Conservation (phyloP, 2,888 invertebrate species). For the Scaptomyza caliginosa region DNA sequence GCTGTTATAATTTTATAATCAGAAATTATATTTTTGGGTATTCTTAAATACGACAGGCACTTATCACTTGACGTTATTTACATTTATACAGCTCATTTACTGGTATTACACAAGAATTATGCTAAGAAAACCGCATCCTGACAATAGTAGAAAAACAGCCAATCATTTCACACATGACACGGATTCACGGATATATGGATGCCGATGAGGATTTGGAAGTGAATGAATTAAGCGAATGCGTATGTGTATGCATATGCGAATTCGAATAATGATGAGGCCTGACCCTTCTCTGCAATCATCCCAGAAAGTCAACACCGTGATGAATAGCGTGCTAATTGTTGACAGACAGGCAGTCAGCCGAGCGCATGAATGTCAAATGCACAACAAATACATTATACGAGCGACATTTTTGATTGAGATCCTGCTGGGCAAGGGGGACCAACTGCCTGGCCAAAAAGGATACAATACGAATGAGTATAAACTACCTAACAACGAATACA, state of each 20-base stretch:
- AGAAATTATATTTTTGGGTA: background rate
- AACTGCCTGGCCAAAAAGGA: conserved; percentile 40
- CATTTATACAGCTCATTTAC: background rate
- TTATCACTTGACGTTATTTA: background rate
- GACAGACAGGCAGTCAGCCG: conserved; percentile 78
- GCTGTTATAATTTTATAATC: too few species aligned
- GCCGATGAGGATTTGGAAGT: conserved; percentile 5
- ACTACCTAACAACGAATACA: conserved; percentile 22
- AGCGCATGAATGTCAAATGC: conserved; percentile 73
- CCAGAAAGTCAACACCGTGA: conserved; percentile 66
- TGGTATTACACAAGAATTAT: conserved; percentile 17
- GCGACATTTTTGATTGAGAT: conserved; percentile 72
- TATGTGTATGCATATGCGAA: conserved; percentile 10
- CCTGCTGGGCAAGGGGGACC: conserved; percentile 31
- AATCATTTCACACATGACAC: conserved; percentile 12
- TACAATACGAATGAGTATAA: conserved; percentile 19
- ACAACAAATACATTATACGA: conserved; percentile 61
- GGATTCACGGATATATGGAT: conserved; percentile 5
- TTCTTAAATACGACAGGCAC: too few species aligned
- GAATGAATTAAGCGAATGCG: background rate
- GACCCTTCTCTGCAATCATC: conserved; percentile 44
- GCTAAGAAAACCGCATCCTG: conserved; percentile 46
- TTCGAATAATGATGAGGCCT: conserved; percentile 21
- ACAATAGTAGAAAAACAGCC: conserved; percentile 23
- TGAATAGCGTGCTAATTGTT: conserved; percentile 84